These are phyloP conservation scores for Prunella himalayana DNA, from an alignment of 2,113 vertebrate species.

Conservation along the genomic window DNA sequence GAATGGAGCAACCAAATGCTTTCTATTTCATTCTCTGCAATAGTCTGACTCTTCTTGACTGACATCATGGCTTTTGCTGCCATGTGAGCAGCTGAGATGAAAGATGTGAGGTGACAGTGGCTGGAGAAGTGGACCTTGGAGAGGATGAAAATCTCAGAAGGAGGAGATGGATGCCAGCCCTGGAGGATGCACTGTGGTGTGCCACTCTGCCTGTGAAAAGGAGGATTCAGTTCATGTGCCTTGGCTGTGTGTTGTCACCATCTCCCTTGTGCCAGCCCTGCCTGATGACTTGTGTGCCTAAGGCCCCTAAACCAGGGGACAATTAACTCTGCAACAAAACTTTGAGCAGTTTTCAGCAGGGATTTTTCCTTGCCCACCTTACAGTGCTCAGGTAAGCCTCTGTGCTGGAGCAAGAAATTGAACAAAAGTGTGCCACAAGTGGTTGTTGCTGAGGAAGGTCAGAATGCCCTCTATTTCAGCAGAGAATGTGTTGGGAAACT, in stretches of 20 bases:
- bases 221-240: background rate
- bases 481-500: background rate
- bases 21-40: background rate
- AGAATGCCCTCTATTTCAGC: background rate
- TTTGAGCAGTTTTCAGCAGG: background rate
- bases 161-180: background rate
- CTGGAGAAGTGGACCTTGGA: background rate
- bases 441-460: background rate
- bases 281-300: background rate
- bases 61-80: background rate
- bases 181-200: background rate
- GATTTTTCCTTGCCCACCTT: background rate
- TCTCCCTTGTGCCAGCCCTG: background rate
- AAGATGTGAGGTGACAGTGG: background rate
- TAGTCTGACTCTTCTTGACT: background rate
- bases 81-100: background rate
- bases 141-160: background rate
- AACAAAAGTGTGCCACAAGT: background rate
- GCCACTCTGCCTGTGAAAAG: background rate
- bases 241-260: background rate
- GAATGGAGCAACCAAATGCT: background rate
- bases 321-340: background rate
- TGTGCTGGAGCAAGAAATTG: background rate
- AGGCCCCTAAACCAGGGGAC: background rate
- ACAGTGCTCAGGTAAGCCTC: too few relatives aligned